Percentiles rank a stretch among this genome's conserved stretches.
Conservation (phyloP, 2,888 invertebrate genomes). For the Polyploca ridens region DNA sequence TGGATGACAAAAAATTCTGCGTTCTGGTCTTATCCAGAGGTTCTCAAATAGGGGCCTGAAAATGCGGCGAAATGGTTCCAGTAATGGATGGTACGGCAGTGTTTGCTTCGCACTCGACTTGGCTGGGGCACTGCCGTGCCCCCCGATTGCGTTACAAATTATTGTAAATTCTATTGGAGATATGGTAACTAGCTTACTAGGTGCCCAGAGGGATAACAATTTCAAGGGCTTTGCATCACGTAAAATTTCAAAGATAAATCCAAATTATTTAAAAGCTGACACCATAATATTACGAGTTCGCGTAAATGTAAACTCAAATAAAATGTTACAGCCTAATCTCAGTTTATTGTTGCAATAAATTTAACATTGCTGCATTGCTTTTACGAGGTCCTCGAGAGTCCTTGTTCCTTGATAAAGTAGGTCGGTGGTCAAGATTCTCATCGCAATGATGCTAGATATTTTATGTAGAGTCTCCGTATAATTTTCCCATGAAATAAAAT, state of each 20-base stretch:
- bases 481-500: background rate
- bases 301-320: slow-evolving; percentile 62
- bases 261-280: slow-evolving; percentile 34
- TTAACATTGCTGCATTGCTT: slow-evolving; percentile 59
- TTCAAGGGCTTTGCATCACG: slow-evolving; percentile 21
- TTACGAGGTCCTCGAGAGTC: slow-evolving; percentile 62
- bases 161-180: slow-evolving; percentile 9
- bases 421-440: slow-evolving; percentile 50
- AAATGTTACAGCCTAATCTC: slow-evolving; percentile 67
- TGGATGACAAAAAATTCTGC: too few species aligned
- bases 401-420: slow-evolving; percentile 53
- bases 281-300: slow-evolving; percentile 42
- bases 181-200: slow-evolving; percentile 16
- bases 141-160: too few species aligned
- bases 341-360: slow-evolving; percentile 65
- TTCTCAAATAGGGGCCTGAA: too few species aligned
- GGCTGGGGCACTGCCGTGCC: too few species aligned
- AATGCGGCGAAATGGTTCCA: too few species aligned
- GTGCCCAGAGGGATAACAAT: background rate
- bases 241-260: slow-evolving; percentile 33
- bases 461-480: background rate
- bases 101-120: too few species aligned
- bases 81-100: too few species aligned
- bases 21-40: too few species aligned
- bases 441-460: background rate